Evolutionary conservation across 2,797 vertebrate genomes (phyloP).

Genomic region (Tragelaphus eurycerus): DNA sequence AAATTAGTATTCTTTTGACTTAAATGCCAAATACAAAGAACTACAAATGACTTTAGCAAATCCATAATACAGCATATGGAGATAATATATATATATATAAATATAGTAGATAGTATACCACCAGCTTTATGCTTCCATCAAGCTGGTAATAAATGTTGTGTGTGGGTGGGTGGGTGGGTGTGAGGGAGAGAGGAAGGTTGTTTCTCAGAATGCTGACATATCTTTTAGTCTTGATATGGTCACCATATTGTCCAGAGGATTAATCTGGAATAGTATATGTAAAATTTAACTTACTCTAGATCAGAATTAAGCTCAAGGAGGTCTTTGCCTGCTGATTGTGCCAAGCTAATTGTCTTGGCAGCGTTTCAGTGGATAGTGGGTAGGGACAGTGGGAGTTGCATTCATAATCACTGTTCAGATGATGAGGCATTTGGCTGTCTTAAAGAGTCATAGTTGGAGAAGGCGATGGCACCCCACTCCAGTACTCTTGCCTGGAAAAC

Average conservation of each 20-base stretch:
- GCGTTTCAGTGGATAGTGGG: background rate
- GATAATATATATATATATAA: background rate
- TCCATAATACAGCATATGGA: background rate
- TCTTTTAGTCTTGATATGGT: background rate
- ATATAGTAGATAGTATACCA: background rate
- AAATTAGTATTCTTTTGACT: conserved; percentile 12
- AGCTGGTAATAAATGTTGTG: background rate
- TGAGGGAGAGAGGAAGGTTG: background rate
- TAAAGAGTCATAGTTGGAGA: background rate
- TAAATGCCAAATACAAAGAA: background rate
- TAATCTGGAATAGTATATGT: background rate
- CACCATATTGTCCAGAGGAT: background rate
- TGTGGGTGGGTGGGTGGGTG: background rate
- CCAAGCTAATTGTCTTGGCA: background rate
- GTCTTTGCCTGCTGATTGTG: background rate
- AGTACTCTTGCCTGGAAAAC: no score
- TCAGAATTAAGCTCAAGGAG: background rate
- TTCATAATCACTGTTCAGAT: background rate
- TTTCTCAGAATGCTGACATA: background rate
- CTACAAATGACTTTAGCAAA: background rate
- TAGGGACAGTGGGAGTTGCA: background rate
- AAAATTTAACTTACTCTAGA: background rate
- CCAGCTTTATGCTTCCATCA: background rate
- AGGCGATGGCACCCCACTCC: no score
- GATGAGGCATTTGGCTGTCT: background rate